These are phyloP conservation scores for Drosophila nannoptera DNA, from an alignment of 1,140 invertebrate genomes.

Conservation along the genomic window DNA sequence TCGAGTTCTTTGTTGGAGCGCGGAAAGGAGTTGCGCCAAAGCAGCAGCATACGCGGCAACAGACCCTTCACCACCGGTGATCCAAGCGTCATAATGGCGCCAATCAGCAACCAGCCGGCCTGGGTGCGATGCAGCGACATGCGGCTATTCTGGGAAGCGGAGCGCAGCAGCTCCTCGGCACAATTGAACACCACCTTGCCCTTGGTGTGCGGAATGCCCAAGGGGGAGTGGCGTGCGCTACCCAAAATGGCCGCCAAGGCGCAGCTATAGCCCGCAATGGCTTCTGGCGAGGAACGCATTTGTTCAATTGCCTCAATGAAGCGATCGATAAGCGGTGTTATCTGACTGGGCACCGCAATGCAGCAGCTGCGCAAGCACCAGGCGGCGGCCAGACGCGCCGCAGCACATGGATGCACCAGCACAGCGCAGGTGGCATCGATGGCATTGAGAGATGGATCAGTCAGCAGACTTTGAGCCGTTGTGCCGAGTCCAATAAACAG, in stretches of 20 bases:
- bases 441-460: conserved; percentile 89
- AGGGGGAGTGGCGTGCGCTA: conserved; percentile 91
- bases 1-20: conserved; percentile 96
- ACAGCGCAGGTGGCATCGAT: conserved; percentile 82
- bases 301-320: conserved; percentile 93
- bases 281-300: conserved; percentile 94
- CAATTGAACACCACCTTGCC: conserved; percentile 98
- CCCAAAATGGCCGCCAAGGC: conserved; percentile 96
- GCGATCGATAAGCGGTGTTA: conserved; percentile 94
- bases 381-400: conserved; percentile 93
- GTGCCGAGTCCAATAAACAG: conserved; percentile 93
- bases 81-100: conserved; percentile 96
- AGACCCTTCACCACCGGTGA: conserved; percentile 94
- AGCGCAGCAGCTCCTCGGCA: conserved; percentile 96
- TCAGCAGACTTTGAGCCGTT: conserved; percentile 91
- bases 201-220: conserved; percentile 97
- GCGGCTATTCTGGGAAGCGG: conserved; percentile 97
- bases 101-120: conserved; percentile 98
- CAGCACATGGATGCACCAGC: conserved; percentile 94
- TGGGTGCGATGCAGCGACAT: conserved; percentile 96
- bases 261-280: conserved; percentile 95
- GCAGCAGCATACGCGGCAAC: conserved; percentile 92
- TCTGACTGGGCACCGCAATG: conserved; percentile 94
- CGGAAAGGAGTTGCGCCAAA: conserved; percentile 99
- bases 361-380: conserved; percentile 96